These are phyloP conservation scores for Lepidostoma basale DNA, from an alignment of 1,140 invertebrate species.

Conservation along the genomic window DNA sequence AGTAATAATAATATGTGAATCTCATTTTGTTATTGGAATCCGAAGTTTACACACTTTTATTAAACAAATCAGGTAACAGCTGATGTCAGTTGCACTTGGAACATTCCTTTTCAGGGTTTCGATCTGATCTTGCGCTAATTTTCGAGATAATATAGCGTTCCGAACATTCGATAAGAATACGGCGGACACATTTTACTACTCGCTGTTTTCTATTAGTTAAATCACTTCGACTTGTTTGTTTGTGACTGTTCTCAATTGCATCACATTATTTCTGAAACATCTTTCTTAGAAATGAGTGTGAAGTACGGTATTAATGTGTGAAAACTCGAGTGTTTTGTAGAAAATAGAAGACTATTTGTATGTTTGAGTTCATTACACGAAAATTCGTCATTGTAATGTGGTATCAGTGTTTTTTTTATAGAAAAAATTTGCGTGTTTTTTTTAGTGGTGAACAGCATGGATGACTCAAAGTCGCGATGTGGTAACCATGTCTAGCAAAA, in stretches of 20 bases:
- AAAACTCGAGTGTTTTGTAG: neutral
- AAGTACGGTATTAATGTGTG: neutral
- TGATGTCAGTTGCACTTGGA: slow-evolving; percentile 36
- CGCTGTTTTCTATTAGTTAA: slow-evolving; percentile 6
- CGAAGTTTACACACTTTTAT: slow-evolving; percentile 7
- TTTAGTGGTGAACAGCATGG: slow-evolving; percentile 28
- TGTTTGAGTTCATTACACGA: neutral
- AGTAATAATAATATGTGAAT: slow-evolving; percentile 26
- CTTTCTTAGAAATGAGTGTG: neutral
- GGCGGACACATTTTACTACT: neutral
- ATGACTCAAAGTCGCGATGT: slow-evolving; percentile 17
- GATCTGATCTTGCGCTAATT: slow-evolving; percentile 30
- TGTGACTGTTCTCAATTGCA: neutral
- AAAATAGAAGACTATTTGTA: neutral
- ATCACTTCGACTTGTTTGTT: slow-evolving; percentile 2
- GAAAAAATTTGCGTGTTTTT: neutral
- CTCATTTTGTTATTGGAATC: slow-evolving; percentile 2
- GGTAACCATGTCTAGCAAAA: slow-evolving; percentile 26
- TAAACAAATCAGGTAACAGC: slow-evolving; percentile 34
- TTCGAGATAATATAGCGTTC: slow-evolving; percentile 15
- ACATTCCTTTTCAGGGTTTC: slow-evolving; percentile 26
- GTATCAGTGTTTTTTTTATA: neutral
- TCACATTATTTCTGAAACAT: slow-evolving; percentile 12
- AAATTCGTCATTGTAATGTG: neutral
- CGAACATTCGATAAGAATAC: slow-evolving; percentile 9